These are phyloP conservation scores for Bellardia bayeri DNA, from an alignment of 2,888 invertebrate species.

Conservation along the genomic window DNA sequence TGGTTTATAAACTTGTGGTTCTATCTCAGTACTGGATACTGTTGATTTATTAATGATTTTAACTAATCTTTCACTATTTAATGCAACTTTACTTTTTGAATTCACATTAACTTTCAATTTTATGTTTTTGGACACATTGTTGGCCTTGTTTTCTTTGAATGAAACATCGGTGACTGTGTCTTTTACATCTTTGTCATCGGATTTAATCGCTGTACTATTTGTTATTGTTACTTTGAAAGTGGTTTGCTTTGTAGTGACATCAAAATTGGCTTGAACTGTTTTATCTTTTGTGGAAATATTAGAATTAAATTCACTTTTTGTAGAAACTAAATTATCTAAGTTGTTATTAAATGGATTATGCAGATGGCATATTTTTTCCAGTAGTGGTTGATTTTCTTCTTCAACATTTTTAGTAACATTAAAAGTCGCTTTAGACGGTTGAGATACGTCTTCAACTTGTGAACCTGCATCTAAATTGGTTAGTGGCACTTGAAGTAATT, in stretches of 20 bases:
- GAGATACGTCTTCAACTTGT: background rate
- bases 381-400: background rate
- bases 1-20: background rate
- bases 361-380: background rate
- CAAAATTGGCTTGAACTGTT: conserved; percentile 46
- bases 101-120: background rate
- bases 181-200: background rate
- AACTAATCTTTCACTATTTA: conserved; percentile 11
- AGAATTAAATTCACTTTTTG: background rate
- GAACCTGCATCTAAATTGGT: background rate
- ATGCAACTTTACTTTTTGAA: background rate
- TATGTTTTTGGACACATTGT: background rate
- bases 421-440: background rate
- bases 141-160: conserved; percentile 17
- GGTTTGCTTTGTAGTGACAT: conserved; percentile 27
- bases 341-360: background rate
- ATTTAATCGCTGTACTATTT: conserved; percentile 22
- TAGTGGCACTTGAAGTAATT: background rate
- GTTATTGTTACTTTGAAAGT: conserved; percentile 57
- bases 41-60: background rate
- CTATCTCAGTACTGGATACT: background rate
- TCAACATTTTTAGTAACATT: background rate
- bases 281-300: background rate
- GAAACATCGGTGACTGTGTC: background rate
- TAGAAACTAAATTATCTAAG: background rate